Evolutionary conservation across 2,888 invertebrate genomes (phyloP), one percentile per base, ranked within the genome.

Genomic region (Eurois occulta): DNA sequence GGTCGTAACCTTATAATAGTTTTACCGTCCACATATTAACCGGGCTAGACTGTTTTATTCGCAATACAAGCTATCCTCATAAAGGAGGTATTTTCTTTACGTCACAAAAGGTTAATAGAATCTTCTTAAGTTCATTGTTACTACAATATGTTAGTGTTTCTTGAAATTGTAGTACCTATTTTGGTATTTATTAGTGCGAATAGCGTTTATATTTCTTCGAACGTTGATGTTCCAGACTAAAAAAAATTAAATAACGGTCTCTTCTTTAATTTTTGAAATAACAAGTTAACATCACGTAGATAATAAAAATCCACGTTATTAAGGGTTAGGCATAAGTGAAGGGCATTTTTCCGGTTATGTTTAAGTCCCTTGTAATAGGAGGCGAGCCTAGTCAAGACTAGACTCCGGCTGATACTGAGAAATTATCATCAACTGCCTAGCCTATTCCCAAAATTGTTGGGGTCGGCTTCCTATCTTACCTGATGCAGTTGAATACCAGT

Each of bases 31-130:
- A 77, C 84, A 80, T 83, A 83, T 86, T 84, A 82, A 68, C 64
- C 7, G 28, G 64, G 64, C 83, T 78, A 81, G 86, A 77, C 83
- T 32, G 72, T 82, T 87, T 87, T 87, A 87, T 87, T 87, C 75
- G 75, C 78, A 71, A 83, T 83, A 79, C 79, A 72, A 75, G 72
- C 75, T 72, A 69, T 75, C 60, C 79, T 71, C 71, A 38, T 76
- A 75, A 78, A 80, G 67, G 69, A 79, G 65, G 58, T 78, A 76
- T 75, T 80, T 73, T 79, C 82, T 80, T 80, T 76, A 77, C 78
- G 75, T 79, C 55, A 67, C 73, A 52, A 74, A 77, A 77, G 77
- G 73, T 84, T 78, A 78, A 80, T 71, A 85, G 72, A 86, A 75
- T 71, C 68, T 75, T 77, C 75, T 66, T 67, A 67, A 65, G 72